Base-by-base conservation (phyloP, 2,797 vertebrate species). In the Galagoides demidoff region DNA sequence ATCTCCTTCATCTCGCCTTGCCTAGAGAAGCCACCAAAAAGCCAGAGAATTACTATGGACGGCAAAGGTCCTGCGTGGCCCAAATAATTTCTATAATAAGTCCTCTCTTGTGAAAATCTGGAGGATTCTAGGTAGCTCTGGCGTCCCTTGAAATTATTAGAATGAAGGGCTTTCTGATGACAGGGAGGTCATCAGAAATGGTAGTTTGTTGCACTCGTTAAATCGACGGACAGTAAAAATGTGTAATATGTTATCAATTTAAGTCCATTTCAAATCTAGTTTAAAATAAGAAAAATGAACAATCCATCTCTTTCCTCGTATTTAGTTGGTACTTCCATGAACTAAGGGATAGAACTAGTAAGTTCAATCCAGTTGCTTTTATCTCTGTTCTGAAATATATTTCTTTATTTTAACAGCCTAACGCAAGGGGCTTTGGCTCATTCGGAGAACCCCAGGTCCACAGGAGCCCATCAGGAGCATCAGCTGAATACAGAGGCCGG, bases 381-480 rank as follows among this genome's bases (percentile, higher is more conserved):
- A 37, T 81, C 59, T 61, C 31, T 86, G 23, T 78, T 92, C 88
- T 96, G 57, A 96, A 87, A 83, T 90, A 16, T 29, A 70, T 39
- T 95, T 97, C 0, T 96, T 96, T 97, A 90, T 96, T 73, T 97
- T 96, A 95, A 86, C 98, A 98, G 97, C 92, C 96, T 96, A 89
- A 98, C 95, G 87, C 98, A 96, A 94, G 92, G 76, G 57, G 10
- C 86, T 34, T 74, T 77, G 6, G 96, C 96, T 85, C 95, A 97
- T 25, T 82, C 97, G 39, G 97, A 97, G 92, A 85, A 14, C 0
- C 68, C 89, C 11, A 17, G 89, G 64, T 93, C 97, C 77, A 97
- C 97, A 96, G 97, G 97, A 94, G 92, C 85, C 93, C 97, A 98
- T 71, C 98, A 98, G 85, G 99, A 99, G 20, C 97, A 97, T 22